Evolutionary conservation across 1,140 invertebrate species (phyloP), one percentile per base, ranked within the genome.

Genomic region (Capitella teleta): DNA sequence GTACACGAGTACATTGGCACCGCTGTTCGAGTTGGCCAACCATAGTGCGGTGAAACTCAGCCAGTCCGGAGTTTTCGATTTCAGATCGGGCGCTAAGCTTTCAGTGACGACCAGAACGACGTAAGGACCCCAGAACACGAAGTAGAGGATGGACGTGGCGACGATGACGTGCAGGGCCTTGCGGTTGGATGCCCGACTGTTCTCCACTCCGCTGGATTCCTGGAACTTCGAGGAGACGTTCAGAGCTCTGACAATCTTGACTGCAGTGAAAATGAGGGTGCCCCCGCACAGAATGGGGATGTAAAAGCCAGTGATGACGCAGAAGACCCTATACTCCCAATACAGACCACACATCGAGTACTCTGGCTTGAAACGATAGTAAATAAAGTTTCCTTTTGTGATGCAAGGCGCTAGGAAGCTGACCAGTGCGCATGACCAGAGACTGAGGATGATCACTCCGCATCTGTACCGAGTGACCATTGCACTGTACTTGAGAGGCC

Each of bases 11-110:
- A 59, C 55, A 21, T 59, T 59, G 10, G 52, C 49, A 44, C 54
- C 57, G 42, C 55, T 59, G 42, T 59, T 59, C 14, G 52, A 52
- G 38, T 59, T 59, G 10, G 55, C 57, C 10, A 59, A 23, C 57
- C 57, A 59, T 41, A 54, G 36, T 6, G 52, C 47, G 6, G 48
- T 45, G 32, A 59, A 59, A 1, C 50, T 40, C 4, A 54, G 32
- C 16, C 32, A 16, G 21, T 32, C 32, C 6, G 50, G 54, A 16
- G 49, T 41, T 3, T 25, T 25, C 2, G 38, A 43, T 21, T 28
- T 48, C n/a, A 46, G 32, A 26, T 34, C 21, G 25, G 53, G 47
- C n/a, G 52, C 46, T 2, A 44, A 47, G 1, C 53, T 53, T 14
- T 16, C 42, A 8, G 28, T 28, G 25, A 23, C 16, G 16, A 28